Base-by-base conservation (phyloP, 2,888 invertebrate species). In the Drosophila robusta region DNA sequence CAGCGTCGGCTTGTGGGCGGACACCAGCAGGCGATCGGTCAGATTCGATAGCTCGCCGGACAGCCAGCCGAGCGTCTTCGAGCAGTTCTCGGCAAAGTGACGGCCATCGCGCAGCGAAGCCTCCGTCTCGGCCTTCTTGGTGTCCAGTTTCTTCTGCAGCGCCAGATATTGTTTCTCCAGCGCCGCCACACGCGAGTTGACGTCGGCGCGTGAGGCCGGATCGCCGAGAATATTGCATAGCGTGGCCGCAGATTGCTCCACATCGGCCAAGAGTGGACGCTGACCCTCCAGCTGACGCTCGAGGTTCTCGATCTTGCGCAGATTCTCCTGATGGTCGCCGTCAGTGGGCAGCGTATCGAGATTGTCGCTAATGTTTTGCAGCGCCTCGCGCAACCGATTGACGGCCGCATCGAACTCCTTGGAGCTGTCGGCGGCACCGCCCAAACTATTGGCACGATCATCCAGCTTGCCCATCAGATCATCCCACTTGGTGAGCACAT, bases 351-450 rank as follows among this genome's bases (percentile, higher is more conserved):
- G 93, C 54, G 96, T 95, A 81, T 98, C 98, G 65, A 98, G 93
- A 80, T 96, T 96, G 85, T 98, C 98, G 32, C 96, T 95, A 80
- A 98, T 97, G 66, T 95, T 95, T 90, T 97, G 96, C 49, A 98
- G 92, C n/a, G 98, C 97, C 90, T 97, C 97, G 16, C 96, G 94
- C 6, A 99, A 93, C 1, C 97, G 94, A 62, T 96, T 95, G 4
- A 98, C 93, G 2, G 96, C 96, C 0, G 97, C 97, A 92, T 98
- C 98, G 91, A 98, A 98, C 92, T 98, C 98, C 63, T 97, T 95
- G 52, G 97, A 97, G 8, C 98, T 97, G 86, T 98, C 98, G 3
- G 97, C 97, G 0, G 98, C 98, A 1, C 97, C 97, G 62, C 98
- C 97, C 4, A 98, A 93, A 66, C 96, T 96, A 38, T 95, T 95